Base-by-base conservation (phyloP, 2,888 invertebrate species). In the Hyposoter dolosus region DNA sequence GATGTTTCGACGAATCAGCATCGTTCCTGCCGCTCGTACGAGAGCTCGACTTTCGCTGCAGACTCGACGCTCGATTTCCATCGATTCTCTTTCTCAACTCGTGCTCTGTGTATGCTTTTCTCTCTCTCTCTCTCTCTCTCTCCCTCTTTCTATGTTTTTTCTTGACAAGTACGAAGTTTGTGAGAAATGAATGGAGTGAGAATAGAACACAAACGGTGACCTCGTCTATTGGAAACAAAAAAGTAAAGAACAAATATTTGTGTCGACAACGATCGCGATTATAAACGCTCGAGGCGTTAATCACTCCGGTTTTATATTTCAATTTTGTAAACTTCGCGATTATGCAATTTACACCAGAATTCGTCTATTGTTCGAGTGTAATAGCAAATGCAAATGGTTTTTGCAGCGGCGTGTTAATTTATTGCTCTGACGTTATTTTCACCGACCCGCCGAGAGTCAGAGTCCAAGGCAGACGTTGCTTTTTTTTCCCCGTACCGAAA, bases 401-500 rank as follows among this genome's bases (percentile, higher is more conserved):
- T 19, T 63, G 10, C 53, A 19, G n/a, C 32, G 35, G 17, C 9
- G 10, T 19, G 60, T 63, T 56, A 85, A 68, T 74, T 74, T 75
- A 82, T 85, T 56, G 63, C 53, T 65, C 63, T 75, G 71, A 71
- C 74, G 78, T 78, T 65, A 28, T 56, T 50, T 60, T 28, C 15
- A 60, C 28, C 15, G 60, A 15, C 60, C 15, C 43, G 68, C 78
- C n/a, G n/a, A 23, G 10, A 78, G 56, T 69, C 83, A 84, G 77
- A 84, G 84, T 84, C 81, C 84, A 84, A 84, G 81, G 66, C 60
- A 75, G 72, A 32, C 47, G 23, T 69, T 23, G 9, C 28, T 47
- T 35, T 40, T 10, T 10, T n/a, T n/a, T n/a, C 3, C 2, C 3
- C 6, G 28, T 35, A 17, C 19, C 45, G 35, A 66, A 40, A 23